These are phyloP conservation scores for Toxonevra muliebris DNA, from an alignment of 2,888 invertebrate genomes.

Conservation along the genomic window DNA sequence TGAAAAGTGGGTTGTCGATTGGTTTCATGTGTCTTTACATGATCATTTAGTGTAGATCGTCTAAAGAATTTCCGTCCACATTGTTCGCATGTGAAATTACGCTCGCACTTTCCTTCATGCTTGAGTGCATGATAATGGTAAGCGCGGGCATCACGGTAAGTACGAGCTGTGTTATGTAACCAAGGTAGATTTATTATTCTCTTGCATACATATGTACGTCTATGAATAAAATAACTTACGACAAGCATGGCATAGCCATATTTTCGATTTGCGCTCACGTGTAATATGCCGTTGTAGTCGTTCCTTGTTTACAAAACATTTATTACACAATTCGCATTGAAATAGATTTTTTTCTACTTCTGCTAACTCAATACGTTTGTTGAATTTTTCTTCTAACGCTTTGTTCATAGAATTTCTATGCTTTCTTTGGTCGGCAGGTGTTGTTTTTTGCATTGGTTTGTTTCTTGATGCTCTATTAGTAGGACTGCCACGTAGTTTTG, in stretches of 20 bases:
- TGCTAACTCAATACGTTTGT: too few relatives aligned
- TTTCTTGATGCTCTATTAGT: too few relatives aligned
- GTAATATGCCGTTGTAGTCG: constrained; percentile 26
- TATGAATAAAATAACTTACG: constrained; percentile 28
- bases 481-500: too few relatives aligned
- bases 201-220: not conserved
- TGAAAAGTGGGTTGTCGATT: constrained; percentile 38
- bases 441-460: too few relatives aligned
- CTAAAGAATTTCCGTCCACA: constrained; percentile 43
- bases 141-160: constrained; percentile 36
- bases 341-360: not conserved
- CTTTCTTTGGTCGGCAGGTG: too few relatives aligned
- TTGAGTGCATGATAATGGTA: constrained; percentile 40
- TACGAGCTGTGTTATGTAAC: constrained; percentile 23
- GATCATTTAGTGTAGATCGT: constrained; percentile 38
- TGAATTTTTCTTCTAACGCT: not conserved
- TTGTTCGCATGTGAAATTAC: constrained; percentile 41
- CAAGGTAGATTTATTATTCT: not conserved
- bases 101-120: constrained; percentile 40
- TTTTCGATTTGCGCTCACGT: constrained; percentile 27
- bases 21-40: constrained; percentile 39
- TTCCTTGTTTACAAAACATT: constrained; percentile 11
- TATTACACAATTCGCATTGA: constrained; percentile 27
- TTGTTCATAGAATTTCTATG: not conserved
- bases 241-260: constrained; percentile 35